Base-by-base conservation (phyloP, 2,888 invertebrate species). In the Agonopterix subpropinquella region DNA sequence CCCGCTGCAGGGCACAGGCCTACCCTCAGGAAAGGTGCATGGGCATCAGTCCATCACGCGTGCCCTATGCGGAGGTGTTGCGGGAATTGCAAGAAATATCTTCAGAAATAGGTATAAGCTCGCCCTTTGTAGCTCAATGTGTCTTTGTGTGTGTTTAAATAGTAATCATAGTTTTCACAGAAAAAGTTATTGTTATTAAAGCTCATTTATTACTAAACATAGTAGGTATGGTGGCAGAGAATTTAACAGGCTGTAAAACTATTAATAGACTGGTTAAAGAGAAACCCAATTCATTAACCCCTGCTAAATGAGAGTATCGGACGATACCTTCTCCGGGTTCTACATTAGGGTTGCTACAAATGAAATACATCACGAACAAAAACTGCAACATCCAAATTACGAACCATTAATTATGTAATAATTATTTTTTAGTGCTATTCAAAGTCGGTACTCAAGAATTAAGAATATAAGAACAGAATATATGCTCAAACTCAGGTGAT, bases 231-330 rank as follows among this genome's bases (percentile, higher is more conserved):
- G 4, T n/a, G 39, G 39, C 9, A n/a, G 39, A 39, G 39, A 39
- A 44, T 45, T 37, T 42, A 36, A 44, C 42, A 42, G 15, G 15
- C 28, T 42, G 36, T 47, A 43, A 45, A 48, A 51, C 51, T 51
- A 51, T 48, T 51, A 51, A 51, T 47, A 51, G 50, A 47, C 44
- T 35, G 44, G 43, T 13, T 18, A 43, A 18, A 8, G 45, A 42
- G 47, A 44, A 36, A 35, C 51, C 43, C 47, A 48, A 47, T 46
- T 48, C 45, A 48, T 48, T 48, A 48, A 46, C 48, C 51, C 45
- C 13, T 9, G 10, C 35, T 11, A 42, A 11, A 8, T 28, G 41
- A 10, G 45, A 45, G 11, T 47, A 41, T 47, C 15, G 41, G 35
- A 35, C 46, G 41, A 35, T 11, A 41, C 41, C 46, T 13, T 18